A percentile compares a stretch with the other conserved stretches of the same genome.
Conservation (phyloP, 2,797 vertebrate species). For the Chelidonichthys spinosus region DNA sequence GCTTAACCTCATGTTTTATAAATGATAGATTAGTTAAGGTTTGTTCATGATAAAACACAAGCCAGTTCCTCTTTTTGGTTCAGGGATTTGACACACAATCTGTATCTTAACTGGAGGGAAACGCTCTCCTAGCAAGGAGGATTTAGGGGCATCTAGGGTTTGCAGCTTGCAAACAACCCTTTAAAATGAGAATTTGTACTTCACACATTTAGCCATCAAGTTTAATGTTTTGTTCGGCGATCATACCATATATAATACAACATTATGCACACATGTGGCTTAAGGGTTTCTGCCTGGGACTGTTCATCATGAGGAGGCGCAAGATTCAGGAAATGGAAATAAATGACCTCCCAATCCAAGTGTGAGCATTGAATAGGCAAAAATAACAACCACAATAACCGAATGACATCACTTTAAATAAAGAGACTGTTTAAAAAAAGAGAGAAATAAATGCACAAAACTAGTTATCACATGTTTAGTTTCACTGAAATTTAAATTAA, state of each 20-base stretch:
- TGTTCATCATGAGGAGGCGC: not conserved
- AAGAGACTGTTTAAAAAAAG: too few species aligned
- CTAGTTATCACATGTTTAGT: not conserved
- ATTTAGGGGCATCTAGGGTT: not conserved
- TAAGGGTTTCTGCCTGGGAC: not conserved
- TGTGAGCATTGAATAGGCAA: not conserved
- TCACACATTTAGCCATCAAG: not conserved
- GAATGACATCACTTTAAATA: not conserved
- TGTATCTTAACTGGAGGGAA: not conserved
- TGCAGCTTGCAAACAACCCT: not conserved
- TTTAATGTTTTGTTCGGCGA: not conserved
- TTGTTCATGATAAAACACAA: slow-evolving; percentile 5
- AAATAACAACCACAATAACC: not conserved
- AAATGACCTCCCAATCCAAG: not conserved
- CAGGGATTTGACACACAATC: not conserved
- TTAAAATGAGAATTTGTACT: not conserved
- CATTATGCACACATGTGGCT: not conserved
- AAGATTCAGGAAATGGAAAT: not conserved
- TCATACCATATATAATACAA: not conserved
- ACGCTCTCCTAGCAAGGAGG: not conserved
- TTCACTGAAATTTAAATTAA: not conserved
- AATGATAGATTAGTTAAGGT: slow-evolving; percentile 8
- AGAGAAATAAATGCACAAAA: not conserved
- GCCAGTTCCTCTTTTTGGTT: not conserved
- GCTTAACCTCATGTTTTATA: not conserved